Evolutionary conservation across 1,140 invertebrate genomes (phyloP).

Genomic region (Ladona fulva): DNA sequence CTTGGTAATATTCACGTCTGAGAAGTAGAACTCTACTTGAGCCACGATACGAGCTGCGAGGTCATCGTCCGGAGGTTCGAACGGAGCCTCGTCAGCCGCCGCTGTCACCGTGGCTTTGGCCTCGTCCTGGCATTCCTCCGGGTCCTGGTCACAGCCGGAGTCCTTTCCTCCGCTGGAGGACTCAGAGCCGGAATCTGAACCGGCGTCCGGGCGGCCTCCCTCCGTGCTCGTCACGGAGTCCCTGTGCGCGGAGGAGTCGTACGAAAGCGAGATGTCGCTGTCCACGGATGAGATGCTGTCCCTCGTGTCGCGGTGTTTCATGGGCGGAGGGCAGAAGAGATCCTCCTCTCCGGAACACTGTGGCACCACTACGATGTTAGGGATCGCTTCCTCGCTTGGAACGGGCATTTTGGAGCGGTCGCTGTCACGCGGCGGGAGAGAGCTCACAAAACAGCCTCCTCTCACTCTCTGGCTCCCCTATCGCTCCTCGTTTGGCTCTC

Average conservation of each 20-base stretch:
- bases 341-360: constrained; percentile 28
- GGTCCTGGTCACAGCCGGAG: constrained; percentile 41
- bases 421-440: not conserved
- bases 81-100: constrained; percentile 24
- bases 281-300: constrained; percentile 55
- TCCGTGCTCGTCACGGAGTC: constrained; percentile 30
- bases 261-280: constrained; percentile 49
- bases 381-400: constrained; percentile 13
- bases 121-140: constrained; percentile 25
- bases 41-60: constrained; percentile 64
- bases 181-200: constrained; percentile 25
- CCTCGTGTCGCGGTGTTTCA: constrained; percentile 47
- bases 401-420: constrained; percentile 12
- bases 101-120: constrained; percentile 16
- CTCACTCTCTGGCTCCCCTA: too few relatives aligned
- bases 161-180: constrained; percentile 34
- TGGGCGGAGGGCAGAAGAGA: constrained; percentile 34
- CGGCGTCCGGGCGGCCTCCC: constrained; percentile 46
- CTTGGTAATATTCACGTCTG: constrained; percentile 87
- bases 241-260: constrained; percentile 33
- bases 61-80: constrained; percentile 53
- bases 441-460: too few relatives aligned
- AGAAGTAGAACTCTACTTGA: constrained; percentile 90
- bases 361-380: not conserved
- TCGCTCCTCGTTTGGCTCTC: too few relatives aligned